These are phyloP conservation scores for Pterocles burchelli DNA, from an alignment of 2,113 vertebrate species.

Conservation along the genomic window DNA sequence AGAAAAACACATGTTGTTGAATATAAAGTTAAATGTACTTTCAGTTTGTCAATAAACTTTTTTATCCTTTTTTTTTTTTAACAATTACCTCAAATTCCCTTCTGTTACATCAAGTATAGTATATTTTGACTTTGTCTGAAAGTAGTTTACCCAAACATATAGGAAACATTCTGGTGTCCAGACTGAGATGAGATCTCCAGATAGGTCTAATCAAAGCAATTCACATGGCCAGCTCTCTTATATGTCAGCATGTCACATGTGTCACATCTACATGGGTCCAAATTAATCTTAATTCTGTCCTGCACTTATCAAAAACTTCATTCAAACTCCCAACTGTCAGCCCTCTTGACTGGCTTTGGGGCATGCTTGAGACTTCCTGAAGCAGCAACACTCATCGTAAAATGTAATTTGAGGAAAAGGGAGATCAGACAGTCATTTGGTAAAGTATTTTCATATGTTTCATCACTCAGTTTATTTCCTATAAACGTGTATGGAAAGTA, in stretches of 20 bases:
- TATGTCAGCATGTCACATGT: not conserved
- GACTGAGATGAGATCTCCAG: not conserved
- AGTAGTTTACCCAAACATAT: not conserved
- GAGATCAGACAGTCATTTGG: not conserved
- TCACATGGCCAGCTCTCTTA: not conserved
- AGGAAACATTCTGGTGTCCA: not conserved
- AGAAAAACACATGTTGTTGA: not conserved
- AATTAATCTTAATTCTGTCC: not conserved
- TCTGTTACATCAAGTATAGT: not conserved
- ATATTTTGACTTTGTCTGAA: not conserved
- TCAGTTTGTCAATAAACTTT: not conserved
- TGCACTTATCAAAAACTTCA: not conserved
- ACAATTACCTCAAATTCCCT: not conserved
- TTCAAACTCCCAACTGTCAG: not conserved
- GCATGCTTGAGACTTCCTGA: not conserved
- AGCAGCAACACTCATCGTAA: fast-evolving
- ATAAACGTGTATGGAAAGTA: not conserved
- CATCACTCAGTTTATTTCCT: not conserved
- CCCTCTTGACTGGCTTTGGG: not conserved
- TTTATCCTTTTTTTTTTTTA: not conserved
- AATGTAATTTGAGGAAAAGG: not conserved
- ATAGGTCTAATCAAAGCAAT: not conserved
- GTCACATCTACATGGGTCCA: not conserved
- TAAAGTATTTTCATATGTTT: not conserved
- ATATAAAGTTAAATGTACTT: not conserved